A percentile compares a stretch with the other conserved stretches of the same genome.
Conservation (phyloP, 2,113 vertebrate species). For the Tragelaphus imberbis region DNA sequence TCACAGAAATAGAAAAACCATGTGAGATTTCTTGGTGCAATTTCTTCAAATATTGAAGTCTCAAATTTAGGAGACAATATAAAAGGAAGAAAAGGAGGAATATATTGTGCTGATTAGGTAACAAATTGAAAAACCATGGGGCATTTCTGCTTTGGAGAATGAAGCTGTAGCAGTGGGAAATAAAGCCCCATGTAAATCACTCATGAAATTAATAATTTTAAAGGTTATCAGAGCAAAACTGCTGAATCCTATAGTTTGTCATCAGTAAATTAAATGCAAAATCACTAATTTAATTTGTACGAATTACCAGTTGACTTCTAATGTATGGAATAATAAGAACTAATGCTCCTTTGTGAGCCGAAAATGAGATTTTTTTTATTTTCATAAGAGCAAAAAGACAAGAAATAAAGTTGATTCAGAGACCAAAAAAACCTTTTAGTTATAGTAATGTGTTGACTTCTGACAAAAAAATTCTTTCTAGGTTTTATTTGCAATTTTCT, state of each 20-base stretch:
- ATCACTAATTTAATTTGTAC: slow-evolving; percentile 78
- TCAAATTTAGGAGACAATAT: slow-evolving; percentile 61
- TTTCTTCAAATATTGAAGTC: slow-evolving; percentile 73
- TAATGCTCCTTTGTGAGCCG: slow-evolving; percentile 25
- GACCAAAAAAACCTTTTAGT: slow-evolving; percentile 27
- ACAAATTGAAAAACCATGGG: slow-evolving; percentile 67
- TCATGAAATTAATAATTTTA: slow-evolving; percentile 77
- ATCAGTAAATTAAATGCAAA: slow-evolving; percentile 71
- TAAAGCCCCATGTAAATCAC: slow-evolving; percentile 75
- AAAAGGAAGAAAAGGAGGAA: slow-evolving; percentile 58
- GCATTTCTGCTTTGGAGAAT: slow-evolving; percentile 59
- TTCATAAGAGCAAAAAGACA: slow-evolving; percentile 50
- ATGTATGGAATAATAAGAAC: slow-evolving; percentile 53
- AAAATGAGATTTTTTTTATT: slow-evolving; percentile 54
- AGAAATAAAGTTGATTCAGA: slow-evolving; percentile 47
- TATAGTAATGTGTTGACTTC: slow-evolving; percentile 44
- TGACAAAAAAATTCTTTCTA: background rate
- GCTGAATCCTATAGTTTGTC: slow-evolving; percentile 76
- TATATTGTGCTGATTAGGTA: slow-evolving; percentile 67
- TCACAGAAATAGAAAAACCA: slow-evolving; percentile 71
- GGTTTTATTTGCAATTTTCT: slow-evolving; percentile 7
- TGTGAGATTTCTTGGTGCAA: slow-evolving; percentile 71
- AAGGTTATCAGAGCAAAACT: slow-evolving; percentile 76
- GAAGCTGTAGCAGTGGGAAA: slow-evolving; percentile 68
- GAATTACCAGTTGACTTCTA: slow-evolving; percentile 42